Base-by-base conservation (phyloP, 2,113 vertebrate genomes). In the Motacilla alba region DNA sequence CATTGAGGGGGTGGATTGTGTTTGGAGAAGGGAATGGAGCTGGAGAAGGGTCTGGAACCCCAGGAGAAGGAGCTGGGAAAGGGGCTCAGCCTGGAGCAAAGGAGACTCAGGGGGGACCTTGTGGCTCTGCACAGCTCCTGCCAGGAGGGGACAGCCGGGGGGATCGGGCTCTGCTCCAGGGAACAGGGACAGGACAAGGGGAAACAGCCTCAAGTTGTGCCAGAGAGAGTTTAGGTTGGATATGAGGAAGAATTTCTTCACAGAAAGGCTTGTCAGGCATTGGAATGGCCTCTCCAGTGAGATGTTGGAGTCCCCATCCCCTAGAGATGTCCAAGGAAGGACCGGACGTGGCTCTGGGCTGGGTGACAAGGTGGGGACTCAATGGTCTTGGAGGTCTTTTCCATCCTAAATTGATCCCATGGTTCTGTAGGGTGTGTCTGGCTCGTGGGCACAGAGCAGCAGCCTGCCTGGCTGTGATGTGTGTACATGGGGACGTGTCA, bases 191-290 rank as follows among this genome's bases (percentile, higher is more conserved):
- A 88, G 44, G 15, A 35, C 0, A 1, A 59, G 27, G 0, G 3
- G 16, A 0, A 73, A 66, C 0, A 0, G 12, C 50, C 11, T 5
- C 50, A 33, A 0, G 12, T 0, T 50, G 50, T 2, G 3, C 35
- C 18, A 49, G 17, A 5, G 37, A 3, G 3, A 37, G 27, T 2
- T 81, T 10, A 27, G 52, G 6, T 15, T 44, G 33, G 44, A 30
- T 35, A 46, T 14, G 2, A 30, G 37, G 33, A 20, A 3, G 15
- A 66, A 20, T 44, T 67, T 33, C 44, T 9, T 20, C 60, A 23
- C 6, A 4, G 26, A 37, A 59, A 39, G 15, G 15, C 7, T 44
- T 15, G 22, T 20, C 37, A 81, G 50, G 2, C 22, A 0, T 8
- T 44, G 77, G 21, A 33, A 59, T 26, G 22, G 6, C 12, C 31